Evolutionary conservation across 2,113 vertebrate species (phyloP).

Genomic region (Gnathochromis pfefferi): DNA sequence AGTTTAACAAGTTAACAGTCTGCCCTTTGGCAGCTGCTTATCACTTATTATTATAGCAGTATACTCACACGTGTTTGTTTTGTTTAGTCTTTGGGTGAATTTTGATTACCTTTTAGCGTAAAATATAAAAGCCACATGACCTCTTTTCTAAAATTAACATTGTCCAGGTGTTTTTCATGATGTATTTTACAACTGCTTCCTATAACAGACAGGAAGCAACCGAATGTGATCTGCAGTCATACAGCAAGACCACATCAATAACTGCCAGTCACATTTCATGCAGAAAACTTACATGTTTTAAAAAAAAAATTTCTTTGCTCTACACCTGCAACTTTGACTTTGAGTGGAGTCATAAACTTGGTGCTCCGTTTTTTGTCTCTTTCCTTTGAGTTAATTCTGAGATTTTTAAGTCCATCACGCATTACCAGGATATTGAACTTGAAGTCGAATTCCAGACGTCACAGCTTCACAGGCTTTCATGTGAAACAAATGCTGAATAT

Average conservation of each 20-base stretch:
- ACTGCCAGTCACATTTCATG: neutral
- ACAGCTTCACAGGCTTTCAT: neutral
- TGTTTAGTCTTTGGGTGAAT: neutral
- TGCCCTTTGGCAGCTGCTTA: neutral
- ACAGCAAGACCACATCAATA: neutral
- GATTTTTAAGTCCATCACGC: neutral
- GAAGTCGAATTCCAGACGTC: neutral
- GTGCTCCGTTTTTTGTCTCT: neutral
- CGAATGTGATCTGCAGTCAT: neutral
- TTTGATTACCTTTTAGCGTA: neutral
- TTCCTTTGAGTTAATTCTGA: neutral
- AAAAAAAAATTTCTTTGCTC: neutral
- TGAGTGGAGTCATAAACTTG: neutral
- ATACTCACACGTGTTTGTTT: neutral
- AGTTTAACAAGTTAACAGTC: neutral
- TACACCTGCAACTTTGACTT: neutral
- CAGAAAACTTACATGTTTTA: neutral
- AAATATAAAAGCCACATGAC: neutral
- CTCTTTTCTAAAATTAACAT: neutral
- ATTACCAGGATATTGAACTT: neutral
- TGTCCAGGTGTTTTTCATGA: constrained; percentile 1
- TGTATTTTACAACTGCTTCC: neutral
- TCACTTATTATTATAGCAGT: neutral
- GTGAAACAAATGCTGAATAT: neutral
- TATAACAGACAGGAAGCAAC: neutral